Conservation (phyloP, 2,888 invertebrate species). For the Synergus gifuensis region DNA sequence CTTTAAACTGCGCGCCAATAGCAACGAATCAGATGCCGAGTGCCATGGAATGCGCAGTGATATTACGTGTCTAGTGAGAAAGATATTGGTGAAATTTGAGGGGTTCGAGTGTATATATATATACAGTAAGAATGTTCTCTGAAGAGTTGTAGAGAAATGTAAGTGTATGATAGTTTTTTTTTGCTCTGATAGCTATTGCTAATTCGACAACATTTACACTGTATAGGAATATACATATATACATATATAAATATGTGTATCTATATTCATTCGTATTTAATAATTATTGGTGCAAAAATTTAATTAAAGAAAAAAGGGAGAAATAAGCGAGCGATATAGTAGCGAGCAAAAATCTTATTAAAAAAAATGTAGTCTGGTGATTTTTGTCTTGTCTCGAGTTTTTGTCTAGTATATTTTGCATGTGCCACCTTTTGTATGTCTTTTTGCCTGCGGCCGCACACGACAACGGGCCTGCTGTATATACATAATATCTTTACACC, state of each 20-base stretch:
- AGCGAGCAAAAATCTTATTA: constrained; percentile 48
- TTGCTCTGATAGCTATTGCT: not conserved
- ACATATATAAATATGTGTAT: not conserved
- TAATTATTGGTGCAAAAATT: constrained; percentile 49
- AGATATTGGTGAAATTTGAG: too few species aligned
- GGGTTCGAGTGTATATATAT: too few species aligned
- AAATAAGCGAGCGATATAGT: constrained; percentile 50
- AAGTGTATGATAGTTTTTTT: not conserved
- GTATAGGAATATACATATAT: not conserved
- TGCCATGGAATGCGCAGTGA: too few species aligned
- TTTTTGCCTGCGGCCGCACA: constrained; percentile 71
- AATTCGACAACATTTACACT: not conserved
- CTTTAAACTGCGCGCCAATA: too few species aligned
- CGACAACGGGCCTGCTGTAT: constrained; percentile 22
- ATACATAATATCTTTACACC: not conserved
- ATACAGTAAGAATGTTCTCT: not conserved
- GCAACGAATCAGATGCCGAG: too few species aligned
- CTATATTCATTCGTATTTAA: constrained; percentile 15
- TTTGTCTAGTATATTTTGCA: constrained; percentile 75
- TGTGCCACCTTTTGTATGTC: constrained; percentile 76
- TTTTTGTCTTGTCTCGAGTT: constrained; percentile 74
- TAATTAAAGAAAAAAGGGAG: constrained; percentile 47
- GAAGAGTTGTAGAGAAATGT: not conserved
- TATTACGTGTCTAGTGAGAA: too few species aligned
- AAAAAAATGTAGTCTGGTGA: constrained; percentile 72